Percentiles rank a stretch among this genome's conserved stretches.
phyloP scores from a whole-genome alignment of 1,140 invertebrate species.

The Macrotrachela quadricornifera region DNA sequence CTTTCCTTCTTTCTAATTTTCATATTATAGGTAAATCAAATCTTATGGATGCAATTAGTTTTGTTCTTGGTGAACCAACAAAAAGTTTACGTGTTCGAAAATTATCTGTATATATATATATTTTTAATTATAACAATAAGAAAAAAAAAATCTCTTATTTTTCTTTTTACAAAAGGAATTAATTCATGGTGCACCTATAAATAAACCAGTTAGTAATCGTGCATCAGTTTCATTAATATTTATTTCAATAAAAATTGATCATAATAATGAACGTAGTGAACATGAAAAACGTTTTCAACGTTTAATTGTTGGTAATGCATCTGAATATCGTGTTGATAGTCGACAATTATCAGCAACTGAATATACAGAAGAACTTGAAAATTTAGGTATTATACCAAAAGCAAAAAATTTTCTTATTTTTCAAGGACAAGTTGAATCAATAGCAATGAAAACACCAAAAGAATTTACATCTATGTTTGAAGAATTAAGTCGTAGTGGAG shows the following conservation, averaged over 20 bases:
- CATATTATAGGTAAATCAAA: slow-evolving; percentile 58
- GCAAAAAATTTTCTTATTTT: slow-evolving; percentile 99
- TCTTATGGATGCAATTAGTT: slow-evolving; percentile 99
- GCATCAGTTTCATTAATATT: slow-evolving; percentile 57
- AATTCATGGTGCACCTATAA: slow-evolving; percentile 3
- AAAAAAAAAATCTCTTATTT: no score
- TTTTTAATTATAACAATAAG: no score
- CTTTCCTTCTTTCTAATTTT: no score
- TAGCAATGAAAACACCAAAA: slow-evolving; percentile 99
- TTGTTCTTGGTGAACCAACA: slow-evolving; percentile 96
- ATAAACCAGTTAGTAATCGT: slow-evolving; percentile 10
- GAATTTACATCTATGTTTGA: slow-evolving; percentile 90
- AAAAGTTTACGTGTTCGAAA: slow-evolving; percentile 76
- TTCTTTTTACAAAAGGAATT: no score
- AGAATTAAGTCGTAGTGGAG: slow-evolving; percentile 67
- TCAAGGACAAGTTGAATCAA: slow-evolving; percentile 95
- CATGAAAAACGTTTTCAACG: slow-evolving; percentile 45
- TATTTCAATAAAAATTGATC: slow-evolving; percentile 25
- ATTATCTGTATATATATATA: slow-evolving; percentile 36
- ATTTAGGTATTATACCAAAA: slow-evolving; percentile 90
- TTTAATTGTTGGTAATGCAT: slow-evolving; percentile 68
- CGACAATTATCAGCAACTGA: slow-evolving; percentile 61
- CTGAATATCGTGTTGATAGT: slow-evolving; percentile 80
- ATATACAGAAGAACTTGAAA: slow-evolving; percentile 70
- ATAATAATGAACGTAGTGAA: slow-evolving; percentile 85